Base-by-base conservation (phyloP, 2,888 invertebrate genomes). In the Nomada fucata region DNA sequence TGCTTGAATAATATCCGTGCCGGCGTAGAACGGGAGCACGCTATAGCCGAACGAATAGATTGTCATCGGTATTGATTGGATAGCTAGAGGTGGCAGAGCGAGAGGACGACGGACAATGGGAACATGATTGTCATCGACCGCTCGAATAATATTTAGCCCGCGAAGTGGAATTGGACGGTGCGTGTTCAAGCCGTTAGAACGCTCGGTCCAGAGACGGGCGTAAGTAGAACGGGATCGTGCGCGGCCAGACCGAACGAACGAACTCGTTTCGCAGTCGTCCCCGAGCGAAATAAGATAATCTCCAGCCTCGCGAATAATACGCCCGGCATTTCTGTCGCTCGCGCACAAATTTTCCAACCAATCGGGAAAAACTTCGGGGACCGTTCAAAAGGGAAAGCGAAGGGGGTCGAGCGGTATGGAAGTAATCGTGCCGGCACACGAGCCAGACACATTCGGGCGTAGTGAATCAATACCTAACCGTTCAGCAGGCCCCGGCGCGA, bases 401-500 rank as follows among this genome's bases (percentile, higher is more conserved):
- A 63, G 3, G 11, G 13, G 13, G 4, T 13, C 15, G 18, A 36
- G 13, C 2, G 23, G 15, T 15, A n/a, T 44, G 15, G 10, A 20
- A 44, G 11, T 7, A 26, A 42, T 11, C 23, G 5, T 1, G 18
- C 5, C n/a, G 7, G 57, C 26, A 26, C 44, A 65, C 44, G 36
- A 5, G 18, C 44, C n/a, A 61, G 10, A 23, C 26, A 36, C 29
- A 61, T 69, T 68, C 55, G 63, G 76, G 47, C 59, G 26, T 50
- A 23, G 59, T 13, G 61, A 79, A 81, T 81, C 74, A 36, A 82
- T 82, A 82, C 79, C 74, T 74, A 74, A 69, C 73, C 73, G 73
- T 79, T 69, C 57, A 59, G 44, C 55, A 59, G 64, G 70, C 23
- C 42, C 50, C 26, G 18, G 53, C 68, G 69, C 29, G 60, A 73